phyloP scores from a whole-genome alignment of 2,113 vertebrate species.

The Xenopus tropicalis region DNA sequence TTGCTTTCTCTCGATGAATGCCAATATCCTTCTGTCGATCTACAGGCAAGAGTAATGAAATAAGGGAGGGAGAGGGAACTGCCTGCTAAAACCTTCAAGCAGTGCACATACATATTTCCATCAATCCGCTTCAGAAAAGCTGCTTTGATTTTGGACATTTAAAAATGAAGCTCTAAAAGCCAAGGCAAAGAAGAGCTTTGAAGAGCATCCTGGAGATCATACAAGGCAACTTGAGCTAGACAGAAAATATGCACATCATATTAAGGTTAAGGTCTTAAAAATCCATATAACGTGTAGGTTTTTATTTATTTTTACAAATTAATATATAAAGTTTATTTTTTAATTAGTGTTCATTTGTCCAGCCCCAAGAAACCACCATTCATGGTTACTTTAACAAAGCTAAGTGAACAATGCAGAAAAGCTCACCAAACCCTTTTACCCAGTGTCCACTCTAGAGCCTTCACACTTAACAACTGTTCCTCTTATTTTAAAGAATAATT shows the following conservation, averaged over 20 bases:
- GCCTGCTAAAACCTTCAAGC: conserved; percentile 8
- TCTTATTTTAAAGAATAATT: too few relatives aligned
- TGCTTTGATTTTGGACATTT: conserved; percentile 34
- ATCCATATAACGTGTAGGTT: too few relatives aligned
- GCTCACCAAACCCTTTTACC: too few relatives aligned
- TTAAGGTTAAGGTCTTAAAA: too few relatives aligned
- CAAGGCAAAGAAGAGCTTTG: conserved; percentile 4
- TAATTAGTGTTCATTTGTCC: too few relatives aligned
- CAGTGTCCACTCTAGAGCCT: too few relatives aligned
- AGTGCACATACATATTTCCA: conserved; percentile 1
- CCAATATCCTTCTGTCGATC: conserved; percentile 98
- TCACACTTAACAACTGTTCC: too few relatives aligned
- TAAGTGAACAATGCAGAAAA: too few relatives aligned
- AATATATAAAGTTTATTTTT: too few relatives aligned
- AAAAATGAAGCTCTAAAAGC: conserved; percentile 17
- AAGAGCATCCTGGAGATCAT: conserved; percentile 3
- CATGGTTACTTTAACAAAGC: too few relatives aligned
- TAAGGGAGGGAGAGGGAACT: conserved; percentile 4
- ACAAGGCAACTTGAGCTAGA: background rate
- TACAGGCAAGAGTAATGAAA: conserved; percentile 54
- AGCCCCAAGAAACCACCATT: too few relatives aligned
- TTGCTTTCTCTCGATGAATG: conserved; percentile 99
- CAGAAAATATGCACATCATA: background rate
- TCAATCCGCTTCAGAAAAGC: conserved; percentile 23
- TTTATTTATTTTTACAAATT: too few relatives aligned